These are phyloP conservation scores for Thaumatotibia leucotreta DNA, from an alignment of 1,140 invertebrate genomes.

Conservation along the genomic window DNA sequence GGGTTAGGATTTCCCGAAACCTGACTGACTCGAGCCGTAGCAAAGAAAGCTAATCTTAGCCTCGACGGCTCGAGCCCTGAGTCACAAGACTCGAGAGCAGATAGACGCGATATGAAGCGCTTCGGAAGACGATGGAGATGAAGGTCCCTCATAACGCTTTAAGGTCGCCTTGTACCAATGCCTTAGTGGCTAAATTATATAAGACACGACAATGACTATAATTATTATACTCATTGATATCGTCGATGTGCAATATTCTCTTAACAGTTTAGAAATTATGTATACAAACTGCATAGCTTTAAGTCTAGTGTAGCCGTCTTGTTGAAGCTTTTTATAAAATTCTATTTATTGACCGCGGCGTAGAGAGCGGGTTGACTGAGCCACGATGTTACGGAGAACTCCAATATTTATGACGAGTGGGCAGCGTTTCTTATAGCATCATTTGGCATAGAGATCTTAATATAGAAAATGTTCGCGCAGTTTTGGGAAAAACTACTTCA, in stretches of 20 bases:
- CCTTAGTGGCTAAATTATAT: constrained; percentile 43
- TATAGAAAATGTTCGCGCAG: no score
- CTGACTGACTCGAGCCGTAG: neutral
- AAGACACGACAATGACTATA: constrained; percentile 21
- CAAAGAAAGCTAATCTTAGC: neutral
- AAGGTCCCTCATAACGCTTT: constrained; percentile 28
- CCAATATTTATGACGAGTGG: constrained; percentile 57
- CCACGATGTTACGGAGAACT: constrained; percentile 65
- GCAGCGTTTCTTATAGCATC: neutral
- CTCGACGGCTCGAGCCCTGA: neutral
- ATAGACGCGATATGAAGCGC: neutral
- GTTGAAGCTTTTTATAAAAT: constrained; percentile 74
- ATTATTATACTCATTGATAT: constrained; percentile 30
- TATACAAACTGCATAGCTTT: constrained; percentile 73
- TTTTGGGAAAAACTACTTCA: no score
- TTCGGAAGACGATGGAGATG: constrained; percentile 15
- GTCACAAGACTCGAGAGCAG: neutral
- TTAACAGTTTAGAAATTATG: constrained; percentile 68
- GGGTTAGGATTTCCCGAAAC: neutral
- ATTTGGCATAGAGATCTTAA: neutral
- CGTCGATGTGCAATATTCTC: constrained; percentile 68
- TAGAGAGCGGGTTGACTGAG: constrained; percentile 70
- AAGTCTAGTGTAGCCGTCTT: constrained; percentile 72
- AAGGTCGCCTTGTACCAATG: constrained; percentile 54
- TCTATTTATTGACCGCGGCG: constrained; percentile 68